Base-by-base conservation (phyloP, 1,140 invertebrate species). In the Drosophila pruinosa region DNA sequence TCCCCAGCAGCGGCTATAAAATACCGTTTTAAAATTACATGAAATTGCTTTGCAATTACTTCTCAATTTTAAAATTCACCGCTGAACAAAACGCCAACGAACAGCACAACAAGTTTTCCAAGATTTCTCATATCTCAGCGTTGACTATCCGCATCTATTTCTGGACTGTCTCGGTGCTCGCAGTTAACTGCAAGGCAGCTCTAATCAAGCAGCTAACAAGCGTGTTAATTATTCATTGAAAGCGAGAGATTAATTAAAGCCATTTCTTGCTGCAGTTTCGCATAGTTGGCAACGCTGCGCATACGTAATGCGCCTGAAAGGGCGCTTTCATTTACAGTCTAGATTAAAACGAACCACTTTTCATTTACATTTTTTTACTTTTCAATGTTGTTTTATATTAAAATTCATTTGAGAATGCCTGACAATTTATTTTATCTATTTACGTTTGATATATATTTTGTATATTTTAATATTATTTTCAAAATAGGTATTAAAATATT, bases 71-170 rank as follows among this genome's bases (percentile, higher is more conserved):
- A 7, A 36, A 17, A 3, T n/a, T 26, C 6, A 85, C 80, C 72
- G 1, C 26, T 39, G 15, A 77, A 39, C 14, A 57, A 45, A 31
- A 61, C 21, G 21, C 39, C 41, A 39, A 56, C 6, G 6, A 77
- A 15, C 5, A 70, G 22, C 15, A 34, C 52, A 75, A 57, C 12
- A 21, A 79, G 65, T 67, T 75, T 82, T 31, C 52, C 47, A 19
- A 22, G 24, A 4, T 31, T 34, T 53, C 50, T 26, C 63, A 82
- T 61, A 45, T 36, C 19, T n/a, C 52, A 21, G n/a, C 7, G 7
- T 17, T 19, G 45, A 10, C 50, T 61, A 45, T 54, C 26, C 68
- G 52, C 56, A 56, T 34, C 5, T 14, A 50, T 34, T 43, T 53
- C 52, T 34, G 21, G 21, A n/a, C 31, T 21, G n/a, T 10, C 14